A percentile compares a stretch with the other conserved stretches of the same genome.
Conservation (phyloP, 2,888 invertebrate species). For the Ceraclea dissimilis region DNA sequence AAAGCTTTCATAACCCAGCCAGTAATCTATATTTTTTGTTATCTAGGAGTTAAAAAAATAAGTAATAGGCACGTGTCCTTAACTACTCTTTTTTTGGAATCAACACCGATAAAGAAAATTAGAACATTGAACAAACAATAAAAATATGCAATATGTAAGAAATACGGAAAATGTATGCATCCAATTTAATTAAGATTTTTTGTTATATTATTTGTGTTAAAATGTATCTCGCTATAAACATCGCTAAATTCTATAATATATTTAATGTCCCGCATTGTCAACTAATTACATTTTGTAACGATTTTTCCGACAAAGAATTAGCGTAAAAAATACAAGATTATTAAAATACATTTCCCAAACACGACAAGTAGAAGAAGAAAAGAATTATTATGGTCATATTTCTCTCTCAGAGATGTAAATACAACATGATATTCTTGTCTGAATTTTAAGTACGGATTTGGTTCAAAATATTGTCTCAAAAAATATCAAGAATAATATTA, state of each 20-base stretch:
- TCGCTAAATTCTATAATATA: not conserved
- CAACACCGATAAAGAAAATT: too few relatives aligned
- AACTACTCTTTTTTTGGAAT: too few relatives aligned
- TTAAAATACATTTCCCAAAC: not conserved
- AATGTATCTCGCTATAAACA: too few relatives aligned
- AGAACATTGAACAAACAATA: too few relatives aligned
- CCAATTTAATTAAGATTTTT: too few relatives aligned
- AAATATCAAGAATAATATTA: not conserved
- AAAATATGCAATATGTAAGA: too few relatives aligned
- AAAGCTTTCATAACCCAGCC: too few relatives aligned
- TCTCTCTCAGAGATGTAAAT: not conserved
- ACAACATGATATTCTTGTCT: constrained; percentile 1
- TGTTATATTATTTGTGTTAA: too few relatives aligned
- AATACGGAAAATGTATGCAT: too few relatives aligned
- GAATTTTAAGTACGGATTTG: constrained; percentile 1
- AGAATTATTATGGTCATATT: not conserved
- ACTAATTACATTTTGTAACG: not conserved
- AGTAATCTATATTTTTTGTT: too few relatives aligned
- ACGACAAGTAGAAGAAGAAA: not conserved
- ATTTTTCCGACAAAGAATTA: not conserved
- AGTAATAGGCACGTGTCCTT: too few relatives aligned
- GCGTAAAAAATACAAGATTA: not conserved
- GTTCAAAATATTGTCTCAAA: not conserved
- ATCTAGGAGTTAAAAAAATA: too few relatives aligned
- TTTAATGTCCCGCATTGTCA: not conserved